Evolutionary conservation across 2,888 invertebrate genomes (phyloP), one percentile per base, ranked within the genome.

Genomic region (Nymphalis urticae): DNA sequence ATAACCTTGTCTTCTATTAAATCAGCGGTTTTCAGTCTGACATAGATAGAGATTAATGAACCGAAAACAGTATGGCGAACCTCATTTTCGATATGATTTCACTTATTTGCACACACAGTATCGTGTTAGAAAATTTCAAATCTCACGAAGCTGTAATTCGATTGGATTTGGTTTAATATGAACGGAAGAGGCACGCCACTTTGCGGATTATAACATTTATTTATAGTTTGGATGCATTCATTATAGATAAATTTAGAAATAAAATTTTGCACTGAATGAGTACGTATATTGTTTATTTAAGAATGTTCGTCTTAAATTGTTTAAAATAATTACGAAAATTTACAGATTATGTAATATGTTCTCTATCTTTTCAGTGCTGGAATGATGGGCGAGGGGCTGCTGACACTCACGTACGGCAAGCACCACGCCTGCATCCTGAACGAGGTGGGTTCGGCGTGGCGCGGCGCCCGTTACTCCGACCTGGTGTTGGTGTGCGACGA

Each of bases 401-500:
- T 97, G 94, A 97, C 97, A 87, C 95, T 97, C 93, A 97, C 97
- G 93, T 97, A 97, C 93, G 97, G 97, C 94, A 97, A 97, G 94
- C 97, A 97, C 94, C 97, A 96, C 94, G 97, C 97, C 93, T 97
- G 97, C 93, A 96, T 97, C 94, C 95, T 96, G 90, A 97, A 96
- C 91, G 97, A 97, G 94, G 96, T 97, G 87, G 96, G 96, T 85
- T 96, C 96, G 85, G 97, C 97, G 94, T 97, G 96, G 94, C 94
- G 95, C 81, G 97, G 96, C 77, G 96, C 97, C 87, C 95, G 96
- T 89, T 97, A 96, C 90, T 96, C 97, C 72, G 97, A 97, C 93
- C 94, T 97, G 91, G 95, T 96, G 83, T 95, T 97, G 84, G 95
- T 97, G 76, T 97, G 97, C 88, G 96, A 97, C 88, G 96, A 96